Conservation (phyloP, 2,113 vertebrate species). For the Chauna torquata region DNA sequence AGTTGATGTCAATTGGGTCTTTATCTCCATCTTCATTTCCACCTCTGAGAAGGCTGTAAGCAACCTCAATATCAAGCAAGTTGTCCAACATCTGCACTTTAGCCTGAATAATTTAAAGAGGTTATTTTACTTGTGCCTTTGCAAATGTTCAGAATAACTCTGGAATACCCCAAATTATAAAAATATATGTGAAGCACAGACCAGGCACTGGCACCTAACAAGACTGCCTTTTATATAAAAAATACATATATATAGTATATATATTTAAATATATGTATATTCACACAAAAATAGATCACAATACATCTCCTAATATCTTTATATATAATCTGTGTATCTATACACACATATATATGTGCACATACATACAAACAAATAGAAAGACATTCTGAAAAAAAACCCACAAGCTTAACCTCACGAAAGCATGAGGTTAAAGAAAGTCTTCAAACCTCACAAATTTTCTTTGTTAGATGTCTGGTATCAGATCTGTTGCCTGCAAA, state of each 20-base stretch:
- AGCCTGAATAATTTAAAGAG: constrained; percentile 75
- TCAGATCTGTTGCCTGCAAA: not conserved
- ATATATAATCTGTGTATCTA: not conserved
- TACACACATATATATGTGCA: not conserved
- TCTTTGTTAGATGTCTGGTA: not conserved
- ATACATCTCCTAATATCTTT: not conserved
- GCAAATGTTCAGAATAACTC: not conserved
- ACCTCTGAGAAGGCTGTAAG: constrained; percentile 94
- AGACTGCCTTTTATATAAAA: not conserved
- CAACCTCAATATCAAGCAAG: constrained; percentile 97
- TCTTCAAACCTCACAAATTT: not conserved
- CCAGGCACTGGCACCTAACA: not conserved
- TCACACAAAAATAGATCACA: not conserved
- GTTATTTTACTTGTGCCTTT: not conserved
- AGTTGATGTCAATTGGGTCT: constrained; percentile 96
- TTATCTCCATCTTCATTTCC: constrained; percentile 91
- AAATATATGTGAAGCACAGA: not conserved
- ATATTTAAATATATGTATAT: not conserved
- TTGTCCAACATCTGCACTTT: constrained; percentile 99
- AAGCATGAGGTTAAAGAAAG: not conserved
- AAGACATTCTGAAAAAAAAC: not conserved
- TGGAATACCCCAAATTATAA: not conserved
- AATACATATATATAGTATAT: not conserved
- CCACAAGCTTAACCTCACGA: not conserved
- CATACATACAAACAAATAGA: not conserved